These are phyloP conservation scores for Callinectes sapidus DNA, from an alignment of 2,888 invertebrate species.

Conservation along the genomic window DNA sequence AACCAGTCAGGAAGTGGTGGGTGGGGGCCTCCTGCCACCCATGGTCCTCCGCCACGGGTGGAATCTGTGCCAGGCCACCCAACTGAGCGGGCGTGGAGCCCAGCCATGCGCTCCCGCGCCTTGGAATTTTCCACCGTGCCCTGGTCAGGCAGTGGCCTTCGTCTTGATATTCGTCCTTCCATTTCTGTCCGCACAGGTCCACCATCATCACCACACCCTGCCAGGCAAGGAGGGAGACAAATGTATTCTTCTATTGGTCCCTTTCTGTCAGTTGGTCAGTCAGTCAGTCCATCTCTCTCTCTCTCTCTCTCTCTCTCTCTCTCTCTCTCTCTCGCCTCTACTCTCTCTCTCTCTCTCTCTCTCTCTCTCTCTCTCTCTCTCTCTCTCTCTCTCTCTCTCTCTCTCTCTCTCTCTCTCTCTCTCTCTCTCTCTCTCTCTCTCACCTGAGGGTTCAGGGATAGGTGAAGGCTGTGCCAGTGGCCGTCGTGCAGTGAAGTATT, in stretches of 20 bases:
- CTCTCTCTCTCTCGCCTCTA: neutral
- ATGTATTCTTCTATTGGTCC: neutral
- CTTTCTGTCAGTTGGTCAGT: neutral
- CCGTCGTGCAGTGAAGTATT: conserved; percentile 46
- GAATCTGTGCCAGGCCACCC: conserved; percentile 58
- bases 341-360: too few relatives aligned
- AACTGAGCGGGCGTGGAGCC: conserved; percentile 47
- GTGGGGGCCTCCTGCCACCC: conserved; percentile 45
- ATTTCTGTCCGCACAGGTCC: conserved; percentile 51
- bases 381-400: neutral
- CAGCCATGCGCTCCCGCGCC: conserved; percentile 19
- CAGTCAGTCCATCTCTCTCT: neutral
- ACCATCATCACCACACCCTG: conserved; percentile 59
- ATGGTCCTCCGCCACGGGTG: conserved; percentile 25
- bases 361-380: conserved; percentile 15
- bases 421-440: neutral
- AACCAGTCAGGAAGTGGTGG: conserved; percentile 42
- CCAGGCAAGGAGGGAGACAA: neutral
- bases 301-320: neutral
- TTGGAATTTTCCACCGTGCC: conserved; percentile 17
- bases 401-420: too few relatives aligned
- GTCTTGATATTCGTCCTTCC: conserved; percentile 24
- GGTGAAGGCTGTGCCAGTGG: conserved; percentile 53
- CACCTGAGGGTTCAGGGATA: conserved; percentile 55
- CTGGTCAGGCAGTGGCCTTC: conserved; percentile 55